Percentiles rank a stretch among this genome's conserved stretches.
These are phyloP conservation scores for Diglossa cyanea DNA, from an alignment of 2,797 vertebrate genomes.

Conservation along the genomic window DNA sequence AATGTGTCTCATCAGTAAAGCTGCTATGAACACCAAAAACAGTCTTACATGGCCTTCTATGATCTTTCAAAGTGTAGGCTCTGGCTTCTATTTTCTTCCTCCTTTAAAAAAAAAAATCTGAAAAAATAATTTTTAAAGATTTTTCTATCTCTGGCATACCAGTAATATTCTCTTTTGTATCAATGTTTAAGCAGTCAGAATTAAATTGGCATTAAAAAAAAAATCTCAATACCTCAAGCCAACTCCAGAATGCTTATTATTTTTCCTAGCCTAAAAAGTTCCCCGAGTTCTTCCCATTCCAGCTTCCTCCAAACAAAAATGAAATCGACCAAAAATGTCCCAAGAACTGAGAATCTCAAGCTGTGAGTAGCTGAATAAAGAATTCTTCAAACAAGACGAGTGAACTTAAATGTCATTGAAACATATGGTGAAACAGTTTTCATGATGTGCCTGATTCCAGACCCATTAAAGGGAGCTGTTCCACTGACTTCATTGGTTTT, in stretches of 20 bases:
- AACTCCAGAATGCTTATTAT: background rate
- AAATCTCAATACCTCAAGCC: background rate
- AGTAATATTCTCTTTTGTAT: background rate
- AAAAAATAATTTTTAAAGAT: background rate
- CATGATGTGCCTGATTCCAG: background rate
- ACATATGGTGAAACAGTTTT: conserved; percentile 31
- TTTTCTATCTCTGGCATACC: background rate
- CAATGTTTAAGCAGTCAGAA: background rate
- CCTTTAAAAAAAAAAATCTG: background rate
- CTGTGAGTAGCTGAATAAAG: conserved; percentile 22
- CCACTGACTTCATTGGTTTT: conserved; percentile 36
- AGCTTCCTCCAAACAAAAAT: background rate
- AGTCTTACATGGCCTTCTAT: background rate
- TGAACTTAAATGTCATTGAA: conserved; percentile 23
- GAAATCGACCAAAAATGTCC: background rate
- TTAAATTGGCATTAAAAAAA: background rate
- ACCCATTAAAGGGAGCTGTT: background rate
- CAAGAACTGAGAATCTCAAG: conserved; percentile 5
- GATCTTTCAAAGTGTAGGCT: background rate
- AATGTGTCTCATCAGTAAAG: background rate
- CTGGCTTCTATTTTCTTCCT: background rate
- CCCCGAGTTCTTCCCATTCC: background rate
- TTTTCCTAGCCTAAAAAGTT: background rate
- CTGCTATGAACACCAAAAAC: background rate
- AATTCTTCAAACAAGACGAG: background rate